These are phyloP conservation scores for Lithobates sylvaticus DNA, from an alignment of 2,797 vertebrate species.

Conservation along the genomic window DNA sequence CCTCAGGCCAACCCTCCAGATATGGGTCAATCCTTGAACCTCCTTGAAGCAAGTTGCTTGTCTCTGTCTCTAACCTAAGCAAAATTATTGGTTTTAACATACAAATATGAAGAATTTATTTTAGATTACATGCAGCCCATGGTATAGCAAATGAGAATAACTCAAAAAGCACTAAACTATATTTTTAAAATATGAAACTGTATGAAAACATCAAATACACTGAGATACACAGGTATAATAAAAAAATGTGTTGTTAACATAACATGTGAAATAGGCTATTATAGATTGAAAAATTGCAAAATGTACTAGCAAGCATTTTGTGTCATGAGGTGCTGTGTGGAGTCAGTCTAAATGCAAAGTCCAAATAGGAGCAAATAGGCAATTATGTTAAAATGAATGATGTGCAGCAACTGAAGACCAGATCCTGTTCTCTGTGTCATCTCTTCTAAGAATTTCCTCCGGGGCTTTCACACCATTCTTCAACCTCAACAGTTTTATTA, in stretches of 20 bases:
- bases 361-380: constrained; percentile 64
- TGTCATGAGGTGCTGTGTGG: constrained; percentile 43
- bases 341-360: constrained; percentile 62
- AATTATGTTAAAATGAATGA: constrained; percentile 63
- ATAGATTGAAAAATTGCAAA: background rate
- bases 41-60: too few species aligned
- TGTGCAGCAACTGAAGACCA: constrained; percentile 62
- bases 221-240: background rate
- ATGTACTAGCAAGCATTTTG: background rate
- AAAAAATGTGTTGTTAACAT: background rate
- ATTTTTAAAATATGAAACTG: background rate
- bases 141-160: background rate
- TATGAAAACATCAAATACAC: background rate
- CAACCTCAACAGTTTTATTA: constrained; percentile 65
- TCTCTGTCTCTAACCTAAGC: too few species aligned
- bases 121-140: too few species aligned
- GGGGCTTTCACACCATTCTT: constrained; percentile 62
- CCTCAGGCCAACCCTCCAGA: too few species aligned
- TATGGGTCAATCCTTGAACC: too few species aligned
- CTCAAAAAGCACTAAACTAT: background rate
- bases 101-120: too few species aligned
- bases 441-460: constrained; percentile 66
- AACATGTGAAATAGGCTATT: background rate
- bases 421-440: constrained; percentile 56
- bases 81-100: too few species aligned